Conservation (phyloP, 2,797 vertebrate genomes). For the Hoplostethus mediterraneus region DNA sequence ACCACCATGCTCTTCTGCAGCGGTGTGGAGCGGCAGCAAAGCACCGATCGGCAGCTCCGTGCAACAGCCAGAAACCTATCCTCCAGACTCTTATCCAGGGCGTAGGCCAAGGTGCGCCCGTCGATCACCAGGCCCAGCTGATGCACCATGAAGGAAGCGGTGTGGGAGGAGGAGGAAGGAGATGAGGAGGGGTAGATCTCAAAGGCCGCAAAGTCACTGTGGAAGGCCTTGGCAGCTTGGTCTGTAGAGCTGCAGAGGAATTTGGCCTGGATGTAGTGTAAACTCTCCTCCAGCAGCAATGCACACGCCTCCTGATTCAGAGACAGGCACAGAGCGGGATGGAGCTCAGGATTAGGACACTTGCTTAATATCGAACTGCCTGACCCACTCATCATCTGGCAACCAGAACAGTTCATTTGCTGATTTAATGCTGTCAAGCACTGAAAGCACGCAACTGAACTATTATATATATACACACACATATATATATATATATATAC, state of each 20-base stretch:
- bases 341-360: conserved; percentile 27
- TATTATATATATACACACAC: too few species aligned
- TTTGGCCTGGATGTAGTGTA: conserved; percentile 90
- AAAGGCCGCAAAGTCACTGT: conserved; percentile 76
- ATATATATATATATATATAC: too few species aligned
- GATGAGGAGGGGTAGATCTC: conserved; percentile 75
- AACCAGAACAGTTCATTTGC: conserved; percentile 29
- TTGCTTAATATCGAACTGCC: conserved; percentile 23
- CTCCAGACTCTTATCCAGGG: conserved; percentile 91
- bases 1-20: conserved; percentile 99
- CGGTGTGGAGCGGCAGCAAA: conserved; percentile 96
- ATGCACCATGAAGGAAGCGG: conserved; percentile 75
- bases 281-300: conserved; percentile 91
- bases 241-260: conserved; percentile 80
- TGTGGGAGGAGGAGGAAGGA: conserved; percentile 58
- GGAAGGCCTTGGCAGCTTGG: conserved; percentile 72
- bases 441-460: too few species aligned
- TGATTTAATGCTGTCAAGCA: too few species aligned
- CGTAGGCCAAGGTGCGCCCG: conserved; percentile 94
- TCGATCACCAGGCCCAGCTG: conserved; percentile 94
- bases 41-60: conserved; percentile 90
- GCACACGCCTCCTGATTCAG: conserved; percentile 92
- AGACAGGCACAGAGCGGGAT: conserved; percentile 47
- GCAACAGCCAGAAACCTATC: conserved; percentile 94
- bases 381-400: conserved; percentile 61